These are phyloP conservation scores for Collichthys lucidus DNA, from an alignment of 2,113 vertebrate species.

Conservation along the genomic window DNA sequence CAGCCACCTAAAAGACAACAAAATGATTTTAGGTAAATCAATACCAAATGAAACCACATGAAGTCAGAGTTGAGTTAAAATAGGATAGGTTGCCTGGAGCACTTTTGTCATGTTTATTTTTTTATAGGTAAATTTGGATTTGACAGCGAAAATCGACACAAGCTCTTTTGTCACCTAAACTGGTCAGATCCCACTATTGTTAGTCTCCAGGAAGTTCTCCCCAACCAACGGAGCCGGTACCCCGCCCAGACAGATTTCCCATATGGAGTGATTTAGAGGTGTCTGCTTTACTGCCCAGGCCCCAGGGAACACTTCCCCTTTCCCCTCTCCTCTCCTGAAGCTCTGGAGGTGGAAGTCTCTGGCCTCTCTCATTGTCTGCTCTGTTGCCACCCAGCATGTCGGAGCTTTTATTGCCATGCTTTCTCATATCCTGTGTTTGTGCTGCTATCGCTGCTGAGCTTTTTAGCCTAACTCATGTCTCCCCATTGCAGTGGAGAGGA, in stretches of 20 bases:
- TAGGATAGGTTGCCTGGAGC: neutral
- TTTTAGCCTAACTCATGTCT: neutral
- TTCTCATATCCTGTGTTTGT: constrained; percentile 50
- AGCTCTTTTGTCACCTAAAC: constrained; percentile 51
- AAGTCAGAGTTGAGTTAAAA: neutral
- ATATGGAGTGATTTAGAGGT: constrained; percentile 84
- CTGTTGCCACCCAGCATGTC: constrained; percentile 54
- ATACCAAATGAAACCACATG: neutral
- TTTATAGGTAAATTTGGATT: neutral
- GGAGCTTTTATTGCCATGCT: constrained; percentile 53
- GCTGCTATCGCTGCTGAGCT: constrained; percentile 38
- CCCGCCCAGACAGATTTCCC: constrained; percentile 73
- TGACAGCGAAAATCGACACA: constrained; percentile 32
- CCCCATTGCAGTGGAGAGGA: too few relatives aligned
- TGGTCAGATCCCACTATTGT: constrained; percentile 52
- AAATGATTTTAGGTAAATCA: neutral
- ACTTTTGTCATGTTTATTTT: constrained; percentile 5
- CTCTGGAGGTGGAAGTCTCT: constrained; percentile 62
- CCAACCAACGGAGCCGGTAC: constrained; percentile 43
- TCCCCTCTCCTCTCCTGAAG: constrained; percentile 57
- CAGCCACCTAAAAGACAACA: constrained; percentile 86
- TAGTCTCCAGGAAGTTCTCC: constrained; percentile 70
- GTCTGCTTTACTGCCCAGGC: constrained; percentile 67
- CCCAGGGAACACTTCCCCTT: constrained; percentile 73
- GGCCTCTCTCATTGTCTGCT: constrained; percentile 71